These are phyloP conservation scores for Cryptotermes secundus DNA, from an alignment of 1,140 invertebrate species.

Conservation along the genomic window DNA sequence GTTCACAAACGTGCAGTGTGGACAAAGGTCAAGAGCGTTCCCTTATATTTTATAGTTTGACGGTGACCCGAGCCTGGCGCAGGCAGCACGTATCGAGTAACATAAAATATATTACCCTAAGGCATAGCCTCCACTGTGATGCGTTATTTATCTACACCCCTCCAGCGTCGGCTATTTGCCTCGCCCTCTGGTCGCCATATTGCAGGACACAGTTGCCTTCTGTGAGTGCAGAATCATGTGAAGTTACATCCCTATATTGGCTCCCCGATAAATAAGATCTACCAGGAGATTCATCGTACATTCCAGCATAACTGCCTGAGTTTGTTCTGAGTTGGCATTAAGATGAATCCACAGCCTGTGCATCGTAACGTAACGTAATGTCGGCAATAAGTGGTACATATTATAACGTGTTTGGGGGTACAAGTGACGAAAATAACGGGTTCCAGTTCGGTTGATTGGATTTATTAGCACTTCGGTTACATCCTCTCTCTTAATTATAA, in stretches of 20 bases:
- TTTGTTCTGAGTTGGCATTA: too few species aligned
- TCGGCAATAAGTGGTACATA: too few species aligned
- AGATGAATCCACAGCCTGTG: too few species aligned
- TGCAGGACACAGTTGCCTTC: not conserved
- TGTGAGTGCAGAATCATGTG: constrained; percentile 7
- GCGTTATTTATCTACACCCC: not conserved
- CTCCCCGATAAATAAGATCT: not conserved
- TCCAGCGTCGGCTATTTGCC: not conserved
- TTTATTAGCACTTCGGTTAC: too few species aligned
- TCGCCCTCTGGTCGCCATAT: too few species aligned
- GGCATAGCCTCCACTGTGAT: not conserved
- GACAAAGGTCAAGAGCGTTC: not conserved
- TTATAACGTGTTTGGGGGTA: too few species aligned
- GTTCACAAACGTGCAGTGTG: not conserved
- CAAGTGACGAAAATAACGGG: too few species aligned
- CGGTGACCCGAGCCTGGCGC: not conserved
- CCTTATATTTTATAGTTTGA: constrained; percentile 4
- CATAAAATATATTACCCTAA: not conserved
- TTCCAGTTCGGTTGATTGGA: too few species aligned
- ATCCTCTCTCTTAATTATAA: too few species aligned
- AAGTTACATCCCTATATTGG: not conserved
- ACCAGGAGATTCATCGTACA: not conserved
- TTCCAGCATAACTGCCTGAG: not conserved
- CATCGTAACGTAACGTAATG: too few species aligned
- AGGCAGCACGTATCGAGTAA: not conserved